A percentile compares a stretch with the other conserved stretches of the same genome.
phyloP scores from a whole-genome alignment of 1,140 invertebrate genomes.

The Drosophila watanabei region DNA sequence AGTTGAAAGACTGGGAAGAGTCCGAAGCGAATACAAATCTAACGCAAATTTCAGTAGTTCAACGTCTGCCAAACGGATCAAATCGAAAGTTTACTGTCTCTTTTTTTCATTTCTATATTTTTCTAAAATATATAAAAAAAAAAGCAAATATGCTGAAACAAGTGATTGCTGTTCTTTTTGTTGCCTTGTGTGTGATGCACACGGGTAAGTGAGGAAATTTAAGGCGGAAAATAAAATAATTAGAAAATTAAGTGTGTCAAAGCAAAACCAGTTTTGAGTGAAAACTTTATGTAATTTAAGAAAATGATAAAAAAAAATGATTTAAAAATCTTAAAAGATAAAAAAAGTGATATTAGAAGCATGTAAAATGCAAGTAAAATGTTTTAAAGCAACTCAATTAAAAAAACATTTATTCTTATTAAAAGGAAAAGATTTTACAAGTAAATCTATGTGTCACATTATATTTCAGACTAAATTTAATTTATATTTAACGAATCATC shows the following conservation, averaged over 20 bases:
- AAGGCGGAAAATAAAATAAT: neutral
- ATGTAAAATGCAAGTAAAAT: neutral
- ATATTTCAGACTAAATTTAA: neutral
- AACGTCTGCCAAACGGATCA: constrained; percentile 48
- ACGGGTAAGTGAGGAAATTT: constrained; percentile 53
- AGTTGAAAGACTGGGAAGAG: constrained; percentile 11
- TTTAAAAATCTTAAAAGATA: neutral
- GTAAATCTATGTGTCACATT: neutral
- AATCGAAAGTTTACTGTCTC: constrained; percentile 8
- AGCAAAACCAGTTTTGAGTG: constrained; percentile 50
- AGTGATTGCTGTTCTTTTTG: constrained; percentile 52
- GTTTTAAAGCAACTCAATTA: neutral
- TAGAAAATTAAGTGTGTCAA: constrained; percentile 19
- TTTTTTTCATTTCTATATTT: neutral
- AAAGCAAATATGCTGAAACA: constrained; percentile 61
- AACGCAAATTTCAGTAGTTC: constrained; percentile 63
- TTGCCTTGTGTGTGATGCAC: constrained; percentile 67
- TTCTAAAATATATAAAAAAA: neutral
- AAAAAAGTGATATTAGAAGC: neutral
- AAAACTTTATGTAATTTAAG: neutral
- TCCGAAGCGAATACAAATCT: constrained; percentile 14
- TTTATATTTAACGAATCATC: neutral
- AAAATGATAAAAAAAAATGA: neutral
- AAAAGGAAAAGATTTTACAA: neutral
- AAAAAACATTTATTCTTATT: neutral